A percentile compares a stretch with the other conserved stretches of the same genome.
Evolutionary conservation across 2,888 invertebrate genomes (phyloP).

Genomic region (Syritta pipiens): DNA sequence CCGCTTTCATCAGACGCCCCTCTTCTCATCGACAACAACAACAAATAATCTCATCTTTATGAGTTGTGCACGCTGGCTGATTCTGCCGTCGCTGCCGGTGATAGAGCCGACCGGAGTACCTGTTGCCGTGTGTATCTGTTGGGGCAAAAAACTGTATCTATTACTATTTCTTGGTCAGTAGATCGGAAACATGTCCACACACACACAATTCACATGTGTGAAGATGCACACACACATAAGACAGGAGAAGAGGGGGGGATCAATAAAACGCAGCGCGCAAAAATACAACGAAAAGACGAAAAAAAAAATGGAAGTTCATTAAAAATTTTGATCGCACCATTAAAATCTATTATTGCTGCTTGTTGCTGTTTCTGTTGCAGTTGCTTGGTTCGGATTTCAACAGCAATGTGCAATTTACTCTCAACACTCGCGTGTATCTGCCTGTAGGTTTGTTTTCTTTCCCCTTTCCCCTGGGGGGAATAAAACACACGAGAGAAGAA

Average conservation of each 20-base stretch:
- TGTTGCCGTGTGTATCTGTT: slow-evolving; percentile 45
- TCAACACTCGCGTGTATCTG: slow-evolving; percentile 6
- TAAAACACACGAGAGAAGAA: slow-evolving; percentile 5
- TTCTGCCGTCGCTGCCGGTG: slow-evolving; percentile 21
- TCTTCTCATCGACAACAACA: slow-evolving; percentile 25
- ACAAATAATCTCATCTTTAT: slow-evolving; percentile 49
- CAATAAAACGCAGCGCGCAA: too few species aligned
- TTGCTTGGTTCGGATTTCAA: slow-evolving; percentile 64
- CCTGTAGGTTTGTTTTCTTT: not conserved
- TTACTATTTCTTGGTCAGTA: slow-evolving; percentile 67
- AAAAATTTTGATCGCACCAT: slow-evolving; percentile 70
- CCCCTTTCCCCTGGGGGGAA: not conserved
- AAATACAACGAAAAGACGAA: slow-evolving; percentile 3
- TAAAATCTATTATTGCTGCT: slow-evolving; percentile 69
- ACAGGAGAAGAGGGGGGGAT: too few species aligned
- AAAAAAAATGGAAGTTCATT: slow-evolving; percentile 65
- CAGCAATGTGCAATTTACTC: slow-evolving; percentile 63
- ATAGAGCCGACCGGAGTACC: too few species aligned
- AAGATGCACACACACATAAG: not conserved
- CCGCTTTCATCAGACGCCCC: slow-evolving; percentile 52
- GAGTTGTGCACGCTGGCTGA: slow-evolving; percentile 34
- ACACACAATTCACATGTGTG: slow-evolving; percentile 23
- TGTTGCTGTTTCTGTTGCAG: slow-evolving; percentile 53
- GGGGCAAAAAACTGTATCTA: slow-evolving; percentile 51
- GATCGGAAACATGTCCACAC: slow-evolving; percentile 55